Base-by-base conservation (phyloP, 2,113 vertebrate species). In the Ameiurus melas region DNA sequence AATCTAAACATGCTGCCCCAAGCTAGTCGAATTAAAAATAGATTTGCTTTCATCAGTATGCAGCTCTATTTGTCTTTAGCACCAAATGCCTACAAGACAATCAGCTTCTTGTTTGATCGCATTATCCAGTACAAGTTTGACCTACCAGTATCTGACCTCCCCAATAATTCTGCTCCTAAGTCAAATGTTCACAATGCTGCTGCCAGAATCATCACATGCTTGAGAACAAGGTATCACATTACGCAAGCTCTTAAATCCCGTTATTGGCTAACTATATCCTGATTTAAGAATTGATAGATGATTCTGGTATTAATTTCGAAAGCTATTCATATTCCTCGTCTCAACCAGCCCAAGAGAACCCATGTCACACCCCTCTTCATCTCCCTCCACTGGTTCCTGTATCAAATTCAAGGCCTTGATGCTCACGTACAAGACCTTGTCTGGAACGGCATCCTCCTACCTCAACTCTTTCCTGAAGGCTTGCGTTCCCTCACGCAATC, bases 41-140 rank as follows among this genome's bases (percentile, higher is more conserved):
- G 78, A 55, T 81, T 57, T 81, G 78, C 78, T 57, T 57, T 81
- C 6, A 81, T 81, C 78, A 36, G 47, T 58, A 81, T 81, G 30
- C 78, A 36, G 47, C 47, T 79, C 27, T 17, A 30, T 79, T 27
- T 39, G 39, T 47, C 9, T 77, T 77, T n/a, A 81, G 16, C 53
- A 33, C 17, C 19, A 22, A 53, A 55, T 81, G 53, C 55, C 16
- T 81, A 55, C 51, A 33, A 58, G 79, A 57, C 1, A 8, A 81
- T 81, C n/a, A 57, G 79, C 17, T 8, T 81, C 79, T 81, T 10
- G 53, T 81, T 58, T 58, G 55, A 20, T 81, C 55, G 33, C 17
- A 33, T 81, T 30, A 81, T 81, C 55, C 53, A 36, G 53, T 81
- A 57, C 55, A 81, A 58, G 53, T 58, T 81, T 58, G 51, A 57